Conservation (phyloP, 1,140 invertebrate genomes). For the Sminthurides bifidus region DNA sequence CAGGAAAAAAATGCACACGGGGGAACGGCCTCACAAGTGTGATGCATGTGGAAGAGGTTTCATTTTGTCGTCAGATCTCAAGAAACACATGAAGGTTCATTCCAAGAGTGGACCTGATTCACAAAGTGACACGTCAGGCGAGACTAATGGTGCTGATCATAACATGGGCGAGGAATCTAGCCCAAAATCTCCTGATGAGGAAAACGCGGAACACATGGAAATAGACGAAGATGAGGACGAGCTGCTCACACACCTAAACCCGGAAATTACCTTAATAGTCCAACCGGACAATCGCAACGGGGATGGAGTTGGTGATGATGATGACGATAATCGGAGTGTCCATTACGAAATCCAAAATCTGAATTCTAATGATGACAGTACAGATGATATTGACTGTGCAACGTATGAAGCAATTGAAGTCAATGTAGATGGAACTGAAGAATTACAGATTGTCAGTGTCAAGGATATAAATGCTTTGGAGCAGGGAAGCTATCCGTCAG, state of each 20-base stretch:
- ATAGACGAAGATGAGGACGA: background rate
- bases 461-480: no score
- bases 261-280: background rate
- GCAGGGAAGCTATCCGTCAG: no score
- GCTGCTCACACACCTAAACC: background rate
- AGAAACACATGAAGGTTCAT: slow-evolving; percentile 26
- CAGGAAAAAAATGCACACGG: slow-evolving; percentile 31
- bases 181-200: background rate
- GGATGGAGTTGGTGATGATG: background rate
- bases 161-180: background rate
- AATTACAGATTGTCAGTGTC: no score
- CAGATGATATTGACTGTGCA: background rate
- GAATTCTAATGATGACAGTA: background rate
- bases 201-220: background rate
- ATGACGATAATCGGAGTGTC: background rate
- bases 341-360: background rate
- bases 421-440: no score
- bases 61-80: slow-evolving; percentile 28
- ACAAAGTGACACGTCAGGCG: background rate
- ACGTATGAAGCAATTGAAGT: background rate
- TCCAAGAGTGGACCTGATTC: background rate
- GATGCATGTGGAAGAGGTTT: slow-evolving; percentile 22
- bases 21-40: slow-evolving; percentile 30
- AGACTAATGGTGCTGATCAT: background rate
- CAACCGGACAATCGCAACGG: background rate